Evolutionary conservation across 1,140 invertebrate species (phyloP), one percentile per base, ranked within the genome.

Genomic region (Heliconius hewitsoni): DNA sequence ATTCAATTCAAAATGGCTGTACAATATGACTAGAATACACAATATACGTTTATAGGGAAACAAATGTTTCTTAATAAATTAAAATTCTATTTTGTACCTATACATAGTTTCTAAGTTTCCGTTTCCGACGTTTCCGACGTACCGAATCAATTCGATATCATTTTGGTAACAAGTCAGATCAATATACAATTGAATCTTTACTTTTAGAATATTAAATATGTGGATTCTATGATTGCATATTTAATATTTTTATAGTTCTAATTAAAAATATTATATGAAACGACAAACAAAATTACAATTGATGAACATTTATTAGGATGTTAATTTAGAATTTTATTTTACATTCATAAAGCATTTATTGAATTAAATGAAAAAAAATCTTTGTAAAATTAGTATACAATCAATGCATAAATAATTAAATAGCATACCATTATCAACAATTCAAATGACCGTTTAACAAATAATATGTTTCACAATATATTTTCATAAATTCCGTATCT

Each of bases 21-120:
- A 93, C 92, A 93, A 87, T 88, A 91, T 85, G 86, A 90, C 90
- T 93, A 93, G 91, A 86, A 87, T 93, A 91, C 85, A 90, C 85
- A 86, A 79, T 86, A 88, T 88, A 86, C 85, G 84, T 82, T 85
- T 87, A 85, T 86, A 78, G 75, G 83, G 78, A 84, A 89, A 90
- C 84, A 85, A 87, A 84, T 75, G 74, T 80, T 81, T 75, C 77
- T 81, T 81, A 80, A 79, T 81, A 88, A 91, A 89, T 86, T 90
- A 88, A 88, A 89, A 87, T 86, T 85, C 86, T 90, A 91, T 90
- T 83, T 83, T 83, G 82, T 83, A 83, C 82, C 82, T 83, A 83
- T 83, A 83, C 76, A 83, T 81, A 81, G 80, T 85, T 83, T 79
- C 78, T 84, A 85, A 84, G 83, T 76, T 23, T 23, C 23, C 23